Base-by-base conservation (phyloP, 2,888 invertebrate species). In the Pomacea canaliculata region DNA sequence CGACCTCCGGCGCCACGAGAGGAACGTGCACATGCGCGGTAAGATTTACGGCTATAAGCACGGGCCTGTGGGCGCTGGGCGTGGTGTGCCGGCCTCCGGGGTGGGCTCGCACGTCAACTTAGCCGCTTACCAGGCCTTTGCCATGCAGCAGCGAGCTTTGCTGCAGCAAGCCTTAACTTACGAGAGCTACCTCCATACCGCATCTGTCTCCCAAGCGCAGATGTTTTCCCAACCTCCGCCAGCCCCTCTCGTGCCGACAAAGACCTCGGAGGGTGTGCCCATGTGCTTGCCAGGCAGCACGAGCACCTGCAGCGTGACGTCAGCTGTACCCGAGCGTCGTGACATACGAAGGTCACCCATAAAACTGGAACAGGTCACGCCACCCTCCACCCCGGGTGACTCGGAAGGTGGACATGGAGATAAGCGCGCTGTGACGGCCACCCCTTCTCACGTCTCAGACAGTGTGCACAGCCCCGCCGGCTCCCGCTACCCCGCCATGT, bases 21-120 rank as follows among this genome's bases (percentile, higher is more conserved):
- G 88, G 49, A 88, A 88, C 79, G 88, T 88, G 12, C 88, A 88
- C 82, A 87, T 87, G 88, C 83, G 87, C 46, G 86, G 86, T 16
- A 87, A 87, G 78, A 76, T 87, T 10, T 84, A 84, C 79, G 86
- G 85, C 77, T 87, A 86, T 81, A 84, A 85, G 69, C 74, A 74
- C 18, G 70, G 70, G n/a, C 46, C 49, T 13, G n/a, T 51, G 9
- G 67, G 48, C n/a, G 68, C 37, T 19, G 67, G 67, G 13, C 59
- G 60, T 51, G 59, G 48, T 27, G 59, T 13, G 48, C 27, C 19
- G 37, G 67, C 46, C 49, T 8, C 18, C 46, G 63, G 27, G 37
- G 37, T 27, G 23, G 71, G 70, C 0, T 71, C 76, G 27, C 87
- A 86, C 71, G 85, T 87, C 73, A 88, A 86, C 76, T 79, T 88